Evolutionary conservation across 2,113 vertebrate species (phyloP), one percentile per base, ranked within the genome.

Genomic region (Lepus europaeus): DNA sequence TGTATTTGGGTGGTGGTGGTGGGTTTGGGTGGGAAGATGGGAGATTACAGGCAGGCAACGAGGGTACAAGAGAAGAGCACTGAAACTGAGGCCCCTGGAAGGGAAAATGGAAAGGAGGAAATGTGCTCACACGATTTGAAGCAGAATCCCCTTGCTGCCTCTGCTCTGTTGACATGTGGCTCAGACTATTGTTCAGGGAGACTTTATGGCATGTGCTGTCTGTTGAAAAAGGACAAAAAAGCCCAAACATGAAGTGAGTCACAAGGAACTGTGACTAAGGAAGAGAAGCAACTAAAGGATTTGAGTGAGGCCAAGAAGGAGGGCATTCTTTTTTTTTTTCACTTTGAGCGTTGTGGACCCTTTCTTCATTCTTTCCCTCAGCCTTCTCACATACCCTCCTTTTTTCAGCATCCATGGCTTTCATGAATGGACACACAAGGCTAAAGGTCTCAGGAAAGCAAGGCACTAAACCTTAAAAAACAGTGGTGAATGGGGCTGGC

Each of bases 151-250:
- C 74, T 27, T 53, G 22, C 23, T 11, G 5, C 4, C 31, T 49
- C 78, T 70, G 29, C 31, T 79, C 36, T 6, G 5, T 16, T 89
- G 88, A 59, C 51, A 10, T 36, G 59, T 87, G 68, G 80, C 51
- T 87, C 51, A 33, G 20, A 12, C 69, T 27, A n/a, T 73, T 76
- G 33, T 31, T 86, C 45, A 89, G 51, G 39, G 61, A 86, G 36
- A 61, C 22, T 63, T 73, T 33, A 20, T 29, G 14, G 12, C 27
- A 16, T 20, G 8, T 79, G 23, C 5, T 80, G 9, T 39, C 11
- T 68, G 36, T 31, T 63, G 23, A 61, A 81, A 91, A 78, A 84
- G 49, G 72, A 93, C 36, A 82, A n/a, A 68, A n/a, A 91, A 64
- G 17, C 17, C 5, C 73, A 70, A 11, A 51, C 70, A 27, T 80